Conservation (phyloP, 2,113 vertebrate species). For the Neotoma lepida region DNA sequence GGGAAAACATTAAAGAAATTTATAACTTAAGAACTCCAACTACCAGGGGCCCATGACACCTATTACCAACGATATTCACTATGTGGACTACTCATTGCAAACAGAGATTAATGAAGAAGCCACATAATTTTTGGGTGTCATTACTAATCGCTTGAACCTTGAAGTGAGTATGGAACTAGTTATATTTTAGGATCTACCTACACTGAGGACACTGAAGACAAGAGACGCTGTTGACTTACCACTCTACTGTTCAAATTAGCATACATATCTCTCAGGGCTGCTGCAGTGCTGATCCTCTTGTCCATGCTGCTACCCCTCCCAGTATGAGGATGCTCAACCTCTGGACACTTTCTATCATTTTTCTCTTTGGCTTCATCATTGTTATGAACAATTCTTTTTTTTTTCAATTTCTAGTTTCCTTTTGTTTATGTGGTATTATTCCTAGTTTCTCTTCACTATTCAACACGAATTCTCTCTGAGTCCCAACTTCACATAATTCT, state of each 20-base stretch:
- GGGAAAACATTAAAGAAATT: background rate
- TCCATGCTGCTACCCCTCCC: background rate
- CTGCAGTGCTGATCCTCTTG: background rate
- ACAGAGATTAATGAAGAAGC: background rate
- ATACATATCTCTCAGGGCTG: background rate
- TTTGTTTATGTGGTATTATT: background rate
- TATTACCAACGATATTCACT: background rate
- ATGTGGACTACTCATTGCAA: background rate
- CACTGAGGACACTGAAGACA: background rate
- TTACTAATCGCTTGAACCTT: background rate
- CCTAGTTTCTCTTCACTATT: background rate
- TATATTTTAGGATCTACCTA: background rate
- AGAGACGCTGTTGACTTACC: background rate
- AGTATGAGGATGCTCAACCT: background rate
- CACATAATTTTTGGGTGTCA: background rate
- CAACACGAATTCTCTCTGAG: background rate
- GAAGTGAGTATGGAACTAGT: background rate
- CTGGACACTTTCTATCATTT: background rate
- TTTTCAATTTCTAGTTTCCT: background rate
- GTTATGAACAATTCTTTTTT: background rate
- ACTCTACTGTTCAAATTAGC: background rate
- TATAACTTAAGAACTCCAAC: background rate
- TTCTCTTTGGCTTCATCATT: background rate
- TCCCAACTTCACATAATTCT: background rate
- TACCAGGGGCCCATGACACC: fast-evolving